Evolutionary conservation across 2,888 invertebrate genomes (phyloP).

Genomic region (Plagiodera versicolora): DNA sequence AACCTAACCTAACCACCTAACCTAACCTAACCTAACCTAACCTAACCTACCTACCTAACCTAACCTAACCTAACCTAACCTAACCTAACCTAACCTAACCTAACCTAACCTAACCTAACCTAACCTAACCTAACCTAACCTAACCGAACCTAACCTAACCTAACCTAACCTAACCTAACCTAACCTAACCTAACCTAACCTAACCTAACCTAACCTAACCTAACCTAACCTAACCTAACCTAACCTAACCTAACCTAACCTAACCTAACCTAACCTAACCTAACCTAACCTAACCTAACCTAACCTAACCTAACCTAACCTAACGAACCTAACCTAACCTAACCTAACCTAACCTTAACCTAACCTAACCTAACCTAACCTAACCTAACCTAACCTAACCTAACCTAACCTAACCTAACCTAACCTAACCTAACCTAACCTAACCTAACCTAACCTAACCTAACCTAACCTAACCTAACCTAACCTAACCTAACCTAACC

Average conservation of each 20-base stretch:
- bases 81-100: background rate
- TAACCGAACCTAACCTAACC: background rate
- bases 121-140: conserved; percentile 11
- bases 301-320: conserved; percentile 10
- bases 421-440: conserved; percentile 18
- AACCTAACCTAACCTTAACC: too few relatives aligned
- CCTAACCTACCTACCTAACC: conserved; percentile 6
- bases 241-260: conserved; percentile 11
- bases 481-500: conserved; percentile 26
- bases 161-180: conserved; percentile 6
- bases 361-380: conserved; percentile 9
- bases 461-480: conserved; percentile 18
- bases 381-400: conserved; percentile 4
- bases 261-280: conserved; percentile 11
- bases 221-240: conserved; percentile 13
- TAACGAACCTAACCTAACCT: conserved; percentile 12
- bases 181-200: conserved; percentile 6
- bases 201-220: conserved; percentile 4
- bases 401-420: conserved; percentile 12
- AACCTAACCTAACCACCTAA: conserved; percentile 8
- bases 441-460: conserved; percentile 16
- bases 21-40: conserved; percentile 6
- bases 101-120: conserved; percentile 8
- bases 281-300: conserved; percentile 13
- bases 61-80: background rate